A percentile compares a stretch with the other conserved stretches of the same genome.
These are phyloP conservation scores for Muricea muricata DNA, from an alignment of 92 coral and sea anemone species.

Conservation along the genomic window DNA sequence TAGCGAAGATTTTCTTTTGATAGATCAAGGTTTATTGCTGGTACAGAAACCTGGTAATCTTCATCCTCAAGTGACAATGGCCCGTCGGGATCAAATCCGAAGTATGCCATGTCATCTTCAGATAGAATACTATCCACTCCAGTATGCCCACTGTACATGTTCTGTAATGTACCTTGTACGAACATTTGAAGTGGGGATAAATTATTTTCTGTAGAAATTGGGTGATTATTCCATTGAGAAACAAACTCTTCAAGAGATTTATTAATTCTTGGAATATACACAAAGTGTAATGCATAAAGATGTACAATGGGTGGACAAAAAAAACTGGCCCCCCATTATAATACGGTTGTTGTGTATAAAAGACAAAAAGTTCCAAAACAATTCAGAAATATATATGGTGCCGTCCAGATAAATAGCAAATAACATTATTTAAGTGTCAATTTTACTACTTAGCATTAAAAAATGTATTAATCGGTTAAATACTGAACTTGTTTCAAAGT, in stretches of 20 bases:
- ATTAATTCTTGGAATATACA: conserved; percentile 56
- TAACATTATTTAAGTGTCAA: no score
- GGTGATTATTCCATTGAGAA: conserved; percentile 58
- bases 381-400: no score
- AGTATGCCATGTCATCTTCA: conserved; percentile 12
- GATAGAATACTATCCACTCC: conserved; percentile 22
- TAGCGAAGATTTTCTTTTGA: conserved; percentile 28
- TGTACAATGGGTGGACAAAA: no score
- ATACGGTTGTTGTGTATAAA: no score
- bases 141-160: conserved; percentile 15
- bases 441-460: no score
- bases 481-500: no score
- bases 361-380: no score
- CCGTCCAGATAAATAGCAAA: no score
- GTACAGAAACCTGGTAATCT: conserved; percentile 61
- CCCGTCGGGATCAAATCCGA: conserved; percentile 54
- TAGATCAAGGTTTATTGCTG: conserved; percentile 40
- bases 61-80: conserved; percentile 55
- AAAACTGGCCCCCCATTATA: no score
- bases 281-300: conserved; percentile 52
- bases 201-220: conserved; percentile 55
- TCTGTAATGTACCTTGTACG: conserved; percentile 34
- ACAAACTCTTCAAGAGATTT: conserved; percentile 49
- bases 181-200: conserved; percentile 52
- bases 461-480: no score